Evolutionary conservation across 37 sponge, comb jelly and placozoan genomes (phyloP).

Genomic region (Theonella swinhoei): DNA sequence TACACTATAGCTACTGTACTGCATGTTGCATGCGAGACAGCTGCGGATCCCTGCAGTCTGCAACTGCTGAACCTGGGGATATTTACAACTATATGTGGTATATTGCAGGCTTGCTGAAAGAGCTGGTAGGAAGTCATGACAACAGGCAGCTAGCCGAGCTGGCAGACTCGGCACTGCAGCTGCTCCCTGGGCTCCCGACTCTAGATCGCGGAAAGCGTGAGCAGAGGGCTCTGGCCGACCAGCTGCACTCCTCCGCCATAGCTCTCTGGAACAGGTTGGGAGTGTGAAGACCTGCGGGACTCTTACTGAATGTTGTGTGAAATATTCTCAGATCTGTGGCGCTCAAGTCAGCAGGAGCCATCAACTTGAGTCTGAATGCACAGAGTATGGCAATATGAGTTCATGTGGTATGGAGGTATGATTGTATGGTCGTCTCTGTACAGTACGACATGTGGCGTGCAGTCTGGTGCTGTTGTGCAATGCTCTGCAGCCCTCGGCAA

Average conservation of each 20-base stretch:
- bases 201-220: conserved; percentile 12
- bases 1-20: too few relatives aligned
- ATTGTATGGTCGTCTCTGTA: background rate
- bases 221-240: conserved; percentile 17
- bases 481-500: conserved; percentile 30
- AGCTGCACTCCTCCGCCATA: conserved; percentile 64
- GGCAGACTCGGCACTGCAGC: conserved; percentile 55
- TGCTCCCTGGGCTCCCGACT: conserved; percentile 20
- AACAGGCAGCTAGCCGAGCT: conserved; percentile 41
- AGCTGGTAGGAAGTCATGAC: conserved; percentile 49
- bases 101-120: conserved; percentile 57
- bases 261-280: conserved; percentile 66
- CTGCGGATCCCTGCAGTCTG: too few relatives aligned
- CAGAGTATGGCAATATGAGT: conserved; percentile 45
- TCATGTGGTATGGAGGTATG: background rate
- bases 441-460: conserved; percentile 84
- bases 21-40: too few relatives aligned
- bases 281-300: background rate
- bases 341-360: conserved; percentile 58
- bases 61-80: too few relatives aligned
- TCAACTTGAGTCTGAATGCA: conserved; percentile 53
- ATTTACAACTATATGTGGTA: too few relatives aligned
- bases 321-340: conserved; percentile 43
- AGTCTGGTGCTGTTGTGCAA: conserved; percentile 56
- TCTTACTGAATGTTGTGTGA: background rate